Evolutionary conservation across 2,797 vertebrate genomes (phyloP).

Genomic region (Crocodylus rhombifer): DNA sequence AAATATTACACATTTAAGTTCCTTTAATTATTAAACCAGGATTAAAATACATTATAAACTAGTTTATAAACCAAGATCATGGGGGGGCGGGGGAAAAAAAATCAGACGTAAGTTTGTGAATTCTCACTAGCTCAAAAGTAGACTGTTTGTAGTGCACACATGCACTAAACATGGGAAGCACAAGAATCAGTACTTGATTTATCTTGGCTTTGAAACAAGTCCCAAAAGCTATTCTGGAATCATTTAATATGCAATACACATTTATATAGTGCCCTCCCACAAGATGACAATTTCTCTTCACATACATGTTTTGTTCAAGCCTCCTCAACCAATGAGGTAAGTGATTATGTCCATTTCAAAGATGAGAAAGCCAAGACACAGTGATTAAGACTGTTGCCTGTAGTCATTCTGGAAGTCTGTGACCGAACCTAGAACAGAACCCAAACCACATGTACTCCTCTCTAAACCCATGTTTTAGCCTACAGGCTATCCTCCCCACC

Average conservation of each 20-base stretch:
- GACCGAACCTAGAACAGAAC: background rate
- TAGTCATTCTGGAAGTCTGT: background rate
- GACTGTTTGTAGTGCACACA: background rate
- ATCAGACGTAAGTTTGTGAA: background rate
- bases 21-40: background rate
- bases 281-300: background rate
- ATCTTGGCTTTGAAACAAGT: background rate
- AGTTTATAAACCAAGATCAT: background rate
- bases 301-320: background rate
- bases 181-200: background rate
- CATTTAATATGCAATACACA: background rate
- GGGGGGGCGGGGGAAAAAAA: background rate
- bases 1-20: constrained; percentile 24
- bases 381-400: background rate
- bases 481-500: background rate
- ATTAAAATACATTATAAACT: background rate
- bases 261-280: background rate
- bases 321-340: rapidly evolving
- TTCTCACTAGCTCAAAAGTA: background rate
- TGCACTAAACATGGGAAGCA: background rate
- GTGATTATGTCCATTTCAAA: background rate
- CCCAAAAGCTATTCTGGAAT: background rate
- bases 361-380: background rate
- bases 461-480: background rate
- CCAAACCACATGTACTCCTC: background rate